A percentile compares a stretch with the other conserved stretches of the same genome.
phyloP scores from a whole-genome alignment of 2,113 vertebrate genomes.

The Spheniscus mendiculus region DNA sequence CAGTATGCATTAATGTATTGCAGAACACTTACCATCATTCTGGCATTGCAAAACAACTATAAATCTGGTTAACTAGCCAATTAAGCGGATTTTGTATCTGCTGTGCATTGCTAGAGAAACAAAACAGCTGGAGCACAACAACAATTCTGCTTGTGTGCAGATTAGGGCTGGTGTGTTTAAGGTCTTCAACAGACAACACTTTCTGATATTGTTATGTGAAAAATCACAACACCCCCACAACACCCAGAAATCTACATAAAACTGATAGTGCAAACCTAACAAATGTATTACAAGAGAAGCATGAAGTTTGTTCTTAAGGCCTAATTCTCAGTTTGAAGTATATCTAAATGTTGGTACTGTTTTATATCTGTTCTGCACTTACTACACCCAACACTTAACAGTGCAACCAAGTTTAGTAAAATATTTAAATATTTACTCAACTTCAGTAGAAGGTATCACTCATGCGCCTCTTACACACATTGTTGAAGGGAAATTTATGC shows the following conservation, averaged over 20 bases:
- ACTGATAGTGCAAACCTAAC: neutral
- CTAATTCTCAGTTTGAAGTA: neutral
- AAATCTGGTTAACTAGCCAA: neutral
- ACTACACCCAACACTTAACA: neutral
- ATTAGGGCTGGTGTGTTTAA: neutral
- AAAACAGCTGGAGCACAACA: neutral
- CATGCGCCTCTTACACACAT: fast-evolving
- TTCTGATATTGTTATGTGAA: neutral
- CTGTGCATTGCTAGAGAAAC: neutral
- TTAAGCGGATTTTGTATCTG: neutral
- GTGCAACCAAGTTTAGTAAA: neutral
- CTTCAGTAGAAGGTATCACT: neutral
- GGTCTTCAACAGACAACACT: neutral
- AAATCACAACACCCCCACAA: neutral
- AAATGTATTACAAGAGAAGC: neutral
- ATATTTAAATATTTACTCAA: neutral
- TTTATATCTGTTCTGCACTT: neutral
- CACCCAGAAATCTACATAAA: neutral
- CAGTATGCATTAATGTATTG: neutral
- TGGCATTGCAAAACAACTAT: neutral
- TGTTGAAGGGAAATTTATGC: neutral
- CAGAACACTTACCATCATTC: neutral
- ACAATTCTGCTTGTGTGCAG: neutral
- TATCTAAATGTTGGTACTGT: neutral
- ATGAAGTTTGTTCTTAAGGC: neutral